A percentile compares a stretch with the other conserved stretches of the same genome.
Evolutionary conservation across 2,113 vertebrate species (phyloP).

Genomic region (Labrus mixtus): DNA sequence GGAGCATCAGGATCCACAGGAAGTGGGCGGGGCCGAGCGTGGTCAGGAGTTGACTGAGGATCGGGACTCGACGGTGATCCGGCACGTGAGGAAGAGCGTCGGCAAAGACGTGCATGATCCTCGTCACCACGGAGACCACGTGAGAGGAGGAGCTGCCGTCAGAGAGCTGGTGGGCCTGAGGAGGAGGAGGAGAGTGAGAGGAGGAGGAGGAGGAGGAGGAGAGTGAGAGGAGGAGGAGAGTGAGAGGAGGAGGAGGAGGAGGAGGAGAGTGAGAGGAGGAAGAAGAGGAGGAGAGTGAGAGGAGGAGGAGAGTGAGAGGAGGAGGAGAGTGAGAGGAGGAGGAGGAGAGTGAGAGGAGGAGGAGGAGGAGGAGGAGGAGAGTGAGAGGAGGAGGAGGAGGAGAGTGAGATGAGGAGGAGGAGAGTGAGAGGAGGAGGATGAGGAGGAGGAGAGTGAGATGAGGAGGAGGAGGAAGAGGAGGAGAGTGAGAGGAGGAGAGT

Average conservation of each 20-base stretch:
- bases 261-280: neutral
- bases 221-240: conserved; percentile 70
- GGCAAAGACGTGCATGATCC: conserved; percentile 90
- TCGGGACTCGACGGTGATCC: conserved; percentile 90
- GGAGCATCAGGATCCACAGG: conserved; percentile 92
- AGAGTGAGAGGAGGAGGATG: no score
- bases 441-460: no score
- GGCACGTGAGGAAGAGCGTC: conserved; percentile 95
- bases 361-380: no score
- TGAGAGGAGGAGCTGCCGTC: conserved; percentile 71
- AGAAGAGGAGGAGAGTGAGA: no score
- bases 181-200: neutral
- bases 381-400: no score
- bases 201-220: conserved; percentile 39
- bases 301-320: neutral
- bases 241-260: neutral
- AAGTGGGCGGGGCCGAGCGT: conserved; percentile 88
- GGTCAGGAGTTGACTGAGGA: conserved; percentile 87
- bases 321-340: no score
- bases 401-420: no score
- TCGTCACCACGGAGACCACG: conserved; percentile 85
- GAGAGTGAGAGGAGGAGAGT: no score
- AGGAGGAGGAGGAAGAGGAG: no score
- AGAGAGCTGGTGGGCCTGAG: conserved; percentile 85
- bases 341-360: no score